These are phyloP conservation scores for Ceuthmochares aereus DNA, from an alignment of 2,113 vertebrate genomes.

Conservation along the genomic window DNA sequence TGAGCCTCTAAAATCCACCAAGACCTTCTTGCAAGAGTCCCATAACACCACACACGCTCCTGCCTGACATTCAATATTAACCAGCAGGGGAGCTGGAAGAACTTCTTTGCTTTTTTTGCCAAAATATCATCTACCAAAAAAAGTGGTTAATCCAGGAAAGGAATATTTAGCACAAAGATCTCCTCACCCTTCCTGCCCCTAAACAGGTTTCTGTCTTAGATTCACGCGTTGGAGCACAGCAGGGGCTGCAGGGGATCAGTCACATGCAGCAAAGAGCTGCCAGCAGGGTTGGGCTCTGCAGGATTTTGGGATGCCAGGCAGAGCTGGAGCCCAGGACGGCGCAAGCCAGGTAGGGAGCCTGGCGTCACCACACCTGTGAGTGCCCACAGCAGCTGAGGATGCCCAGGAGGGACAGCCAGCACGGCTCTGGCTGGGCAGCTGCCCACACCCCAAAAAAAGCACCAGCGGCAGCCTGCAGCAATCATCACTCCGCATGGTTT, in stretches of 20 bases:
- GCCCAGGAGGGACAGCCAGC: neutral
- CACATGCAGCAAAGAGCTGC: fast-evolving
- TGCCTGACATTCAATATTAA: fast-evolving
- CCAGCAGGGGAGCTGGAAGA: neutral
- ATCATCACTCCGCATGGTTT: neutral
- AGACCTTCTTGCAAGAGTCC: neutral
- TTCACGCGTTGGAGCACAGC: fast-evolving
- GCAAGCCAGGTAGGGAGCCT: neutral
- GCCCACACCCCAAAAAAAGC: neutral
- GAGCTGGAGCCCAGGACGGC: neutral
- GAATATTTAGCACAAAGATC: neutral
- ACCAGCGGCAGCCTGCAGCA: neutral
- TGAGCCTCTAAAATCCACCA: neutral
- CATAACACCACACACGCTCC: fast-evolving
- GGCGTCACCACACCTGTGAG: fast-evolving
- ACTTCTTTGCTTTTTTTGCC: neutral
- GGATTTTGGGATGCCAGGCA: neutral
- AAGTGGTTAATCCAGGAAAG: neutral
- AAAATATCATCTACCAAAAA: neutral
- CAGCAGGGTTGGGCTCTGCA: neutral
- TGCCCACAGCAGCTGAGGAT: fast-evolving
- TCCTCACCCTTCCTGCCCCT: neutral
- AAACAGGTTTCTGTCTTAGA: neutral
- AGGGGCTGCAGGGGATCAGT: neutral
- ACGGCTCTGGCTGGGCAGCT: neutral